Base-by-base conservation (phyloP, 2,888 invertebrate genomes). In the Drosophila gaucha region DNA sequence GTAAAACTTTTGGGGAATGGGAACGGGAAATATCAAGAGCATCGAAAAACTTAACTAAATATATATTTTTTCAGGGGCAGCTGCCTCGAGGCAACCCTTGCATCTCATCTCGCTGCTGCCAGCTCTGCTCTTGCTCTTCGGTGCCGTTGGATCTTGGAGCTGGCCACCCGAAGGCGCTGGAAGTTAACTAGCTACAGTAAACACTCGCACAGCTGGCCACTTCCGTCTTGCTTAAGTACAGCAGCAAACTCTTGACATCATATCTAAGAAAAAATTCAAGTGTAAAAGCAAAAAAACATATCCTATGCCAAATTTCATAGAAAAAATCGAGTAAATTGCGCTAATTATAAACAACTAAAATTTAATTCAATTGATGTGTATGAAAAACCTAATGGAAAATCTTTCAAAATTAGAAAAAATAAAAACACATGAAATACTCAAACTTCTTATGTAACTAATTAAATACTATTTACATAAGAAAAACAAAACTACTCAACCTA, bases 221-320 rank as follows among this genome's bases (percentile, higher is more conserved):
- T 36, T 52, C 18, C 30, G 30, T 35, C 41, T 31, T 46, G 26
- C 38, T 22, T 22, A 39, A 55, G 33, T 12, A 59, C 62, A 39
- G 28, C 39, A 18, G 41, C 43, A 31, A 52, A 43, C 18, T 30
- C 46, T 39, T 22, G 36, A 36, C 16, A 24, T 49, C 36, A 55
- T 33, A 24, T 35, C 41, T 47, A 46, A 50, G 36, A 62, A 1
- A 12, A 20, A 60, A 63, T 33, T 57, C 39, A 57, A 51, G 58
- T 63, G 65, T 58, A 65, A 69, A 77, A 73, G 59, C 58, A 74
- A 20, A 2, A 43, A 72, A 85, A 85, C 80, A 83, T 86, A 86
- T 89, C 89, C 89, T 79, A 86, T 85, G 89, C 89, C 89, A 89
- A 89, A 89, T 82, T 86, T 78, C 78, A 80, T 68, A 79, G 76